Evolutionary conservation across 1,140 invertebrate species (phyloP).

Genomic region (Drosophila littoralis): DNA sequence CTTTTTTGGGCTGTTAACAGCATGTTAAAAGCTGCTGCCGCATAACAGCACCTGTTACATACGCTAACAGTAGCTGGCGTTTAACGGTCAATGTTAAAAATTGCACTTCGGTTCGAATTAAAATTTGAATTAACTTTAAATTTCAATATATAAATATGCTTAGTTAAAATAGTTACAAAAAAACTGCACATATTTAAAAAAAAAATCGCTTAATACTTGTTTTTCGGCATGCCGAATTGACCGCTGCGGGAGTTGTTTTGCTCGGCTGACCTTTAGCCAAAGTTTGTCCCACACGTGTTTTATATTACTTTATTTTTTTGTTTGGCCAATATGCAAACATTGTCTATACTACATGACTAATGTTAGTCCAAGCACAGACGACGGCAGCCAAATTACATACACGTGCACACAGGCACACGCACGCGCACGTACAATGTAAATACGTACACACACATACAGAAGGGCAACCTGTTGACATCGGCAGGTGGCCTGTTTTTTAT

Average conservation of each 20-base stretch:
- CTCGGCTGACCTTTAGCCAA: slow-evolving; percentile 51
- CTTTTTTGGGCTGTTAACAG: slow-evolving; percentile 10
- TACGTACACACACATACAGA: slow-evolving; percentile 6
- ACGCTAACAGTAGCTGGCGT: neutral
- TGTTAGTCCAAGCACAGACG: slow-evolving; percentile 43
- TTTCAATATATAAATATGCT: slow-evolving; percentile 3
- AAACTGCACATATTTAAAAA: neutral
- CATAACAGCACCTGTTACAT: slow-evolving; percentile 17
- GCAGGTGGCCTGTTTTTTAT: slow-evolving; percentile 16
- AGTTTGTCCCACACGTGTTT: slow-evolving; percentile 18
- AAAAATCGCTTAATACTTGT: neutral
- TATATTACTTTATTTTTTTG: slow-evolving; percentile 13
- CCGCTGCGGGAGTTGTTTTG: slow-evolving; percentile 4
- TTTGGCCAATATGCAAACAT: slow-evolving; percentile 55
- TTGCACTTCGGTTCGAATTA: neutral
- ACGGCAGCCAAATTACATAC: slow-evolving; percentile 33
- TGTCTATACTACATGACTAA: slow-evolving; percentile 61
- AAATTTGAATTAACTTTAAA: neutral
- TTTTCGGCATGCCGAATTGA: neutral
- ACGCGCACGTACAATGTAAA: slow-evolving; percentile 28
- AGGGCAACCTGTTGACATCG: slow-evolving; percentile 76
- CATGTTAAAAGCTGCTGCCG: slow-evolving; percentile 13
- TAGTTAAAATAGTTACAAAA: neutral
- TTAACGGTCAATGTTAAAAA: neutral
- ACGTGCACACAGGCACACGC: slow-evolving; percentile 26